These are phyloP conservation scores for Zosterops hypoxanthus DNA, from an alignment of 2,113 vertebrate species.

Conservation along the genomic window DNA sequence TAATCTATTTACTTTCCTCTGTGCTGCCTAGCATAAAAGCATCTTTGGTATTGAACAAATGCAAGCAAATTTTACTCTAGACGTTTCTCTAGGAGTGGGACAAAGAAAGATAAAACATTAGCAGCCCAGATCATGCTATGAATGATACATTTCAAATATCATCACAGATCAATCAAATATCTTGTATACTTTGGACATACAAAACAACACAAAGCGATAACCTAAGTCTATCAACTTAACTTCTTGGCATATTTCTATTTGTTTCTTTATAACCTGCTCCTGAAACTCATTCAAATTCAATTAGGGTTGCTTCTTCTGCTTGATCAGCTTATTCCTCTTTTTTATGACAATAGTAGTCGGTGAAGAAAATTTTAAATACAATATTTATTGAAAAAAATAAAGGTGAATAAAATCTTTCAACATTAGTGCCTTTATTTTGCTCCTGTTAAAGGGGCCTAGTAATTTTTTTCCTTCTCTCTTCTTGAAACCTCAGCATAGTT, in stretches of 20 bases:
- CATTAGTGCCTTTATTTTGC: neutral
- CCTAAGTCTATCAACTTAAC: neutral
- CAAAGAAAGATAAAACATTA: neutral
- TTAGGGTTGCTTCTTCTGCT: neutral
- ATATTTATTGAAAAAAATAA: neutral
- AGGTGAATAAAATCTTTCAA: neutral
- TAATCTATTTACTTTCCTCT: neutral
- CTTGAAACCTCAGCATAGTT: neutral
- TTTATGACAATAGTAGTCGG: neutral
- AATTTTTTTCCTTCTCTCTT: neutral
- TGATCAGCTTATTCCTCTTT: neutral
- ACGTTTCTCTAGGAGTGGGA: neutral
- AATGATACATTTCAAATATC: neutral
- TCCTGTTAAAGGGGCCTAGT: neutral
- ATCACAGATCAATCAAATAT: neutral
- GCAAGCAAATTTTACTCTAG: neutral
- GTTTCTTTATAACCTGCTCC: neutral
- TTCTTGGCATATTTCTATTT: neutral
- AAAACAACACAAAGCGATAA: neutral
- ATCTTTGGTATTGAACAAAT: neutral
- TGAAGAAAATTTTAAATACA: neutral
- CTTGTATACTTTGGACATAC: neutral
- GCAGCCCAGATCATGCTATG: neutral
- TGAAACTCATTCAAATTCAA: neutral
- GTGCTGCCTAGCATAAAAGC: neutral